Base-by-base conservation (phyloP, 1,140 invertebrate genomes). In the Drosophila pallidifrons region DNA sequence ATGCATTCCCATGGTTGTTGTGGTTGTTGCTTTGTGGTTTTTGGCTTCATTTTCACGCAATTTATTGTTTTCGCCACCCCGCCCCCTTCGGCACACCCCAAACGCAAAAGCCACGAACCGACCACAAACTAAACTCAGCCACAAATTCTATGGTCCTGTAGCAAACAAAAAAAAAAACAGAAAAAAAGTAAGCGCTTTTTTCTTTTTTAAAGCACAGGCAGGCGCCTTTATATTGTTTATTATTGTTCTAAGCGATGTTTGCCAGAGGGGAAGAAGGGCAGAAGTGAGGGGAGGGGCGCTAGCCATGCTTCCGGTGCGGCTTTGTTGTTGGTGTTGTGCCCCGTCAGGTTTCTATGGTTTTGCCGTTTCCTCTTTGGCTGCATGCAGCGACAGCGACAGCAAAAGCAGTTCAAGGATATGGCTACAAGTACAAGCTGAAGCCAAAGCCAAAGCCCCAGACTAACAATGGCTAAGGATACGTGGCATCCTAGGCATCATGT, bases 171-270 rank as follows among this genome's bases (percentile, higher is more conserved):
- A 43, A 43, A 41, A 43, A 41, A 10, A 7, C 3, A 32, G 5
- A 32, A 5, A 8, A 32, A 32, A 32, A 5, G 32, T 7, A 32
- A 32, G 35, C 10, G 35, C 35, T 38, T 66, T 5, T 64, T 51
- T 25, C 20, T 25, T 64, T 57, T 71, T 72, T 67, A 61, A 60
- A 58, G 60, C 66, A 58, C 58, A 58, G 60, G 45, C 58, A 58
- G 60, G 45, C 73, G 60, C 58, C 73, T 46, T 45, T 51, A 71
- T 88, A 77, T 89, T 89, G 81, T 89, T 89, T 89, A 89, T 89
- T 90, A 89, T 89, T 89, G 85, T 89, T 89, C 75, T 89, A 85
- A 89, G 86, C 81, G 51, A 46, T 85, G 74, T 89, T 83, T 88
- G 75, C 66, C 55, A 69, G 75, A 1, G 15, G 13, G 8, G 15